Evolutionary conservation across 1,140 invertebrate species (phyloP).

Genomic region (Pectinophora gossypiella): DNA sequence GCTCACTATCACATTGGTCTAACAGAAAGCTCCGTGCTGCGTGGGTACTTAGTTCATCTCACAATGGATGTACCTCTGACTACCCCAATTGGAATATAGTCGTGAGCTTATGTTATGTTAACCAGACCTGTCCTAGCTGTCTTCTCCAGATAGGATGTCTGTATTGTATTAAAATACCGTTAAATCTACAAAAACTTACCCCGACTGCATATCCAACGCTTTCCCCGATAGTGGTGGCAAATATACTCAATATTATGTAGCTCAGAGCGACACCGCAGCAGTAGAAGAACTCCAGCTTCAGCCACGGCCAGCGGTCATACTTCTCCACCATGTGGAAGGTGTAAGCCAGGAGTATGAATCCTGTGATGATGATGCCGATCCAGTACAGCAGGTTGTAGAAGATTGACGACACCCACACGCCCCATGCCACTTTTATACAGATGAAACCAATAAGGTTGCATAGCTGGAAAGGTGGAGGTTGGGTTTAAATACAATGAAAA

Average conservation of each 20-base stretch:
- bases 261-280: conserved; percentile 81
- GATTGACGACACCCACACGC: conserved; percentile 45
- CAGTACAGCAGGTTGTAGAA: conserved; percentile 88
- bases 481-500: no score
- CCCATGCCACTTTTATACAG: conserved; percentile 85
- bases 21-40: no score
- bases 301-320: conserved; percentile 88
- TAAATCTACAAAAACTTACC: conserved; percentile 36
- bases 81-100: no score
- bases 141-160: no score
- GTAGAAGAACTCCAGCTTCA: conserved; percentile 87
- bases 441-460: conserved; percentile 89
- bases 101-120: no score
- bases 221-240: conserved; percentile 50
- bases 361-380: conserved; percentile 87
- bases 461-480: conserved; percentile 78
- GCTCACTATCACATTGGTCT: no score
- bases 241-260: conserved; percentile 71
- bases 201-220: conserved; percentile 58
- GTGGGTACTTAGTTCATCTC: no score
- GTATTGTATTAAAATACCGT: no score
- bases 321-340: conserved; percentile 90
- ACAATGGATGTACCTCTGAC: no score
- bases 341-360: conserved; percentile 86
- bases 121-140: no score